Conservation (phyloP, 2,113 vertebrate genomes). For the Syrmaticus mikado region DNA sequence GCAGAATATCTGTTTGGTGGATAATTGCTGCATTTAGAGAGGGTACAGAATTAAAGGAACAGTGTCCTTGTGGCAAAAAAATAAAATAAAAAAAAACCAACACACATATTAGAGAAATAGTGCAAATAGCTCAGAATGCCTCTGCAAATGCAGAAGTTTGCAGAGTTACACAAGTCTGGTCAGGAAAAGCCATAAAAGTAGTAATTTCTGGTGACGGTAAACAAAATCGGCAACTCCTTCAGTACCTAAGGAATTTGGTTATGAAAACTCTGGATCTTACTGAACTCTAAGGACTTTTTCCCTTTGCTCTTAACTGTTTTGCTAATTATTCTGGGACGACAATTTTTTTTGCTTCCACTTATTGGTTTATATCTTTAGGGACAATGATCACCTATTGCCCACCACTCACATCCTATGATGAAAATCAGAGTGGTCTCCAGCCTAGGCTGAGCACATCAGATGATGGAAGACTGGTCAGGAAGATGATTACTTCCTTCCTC, state of each 20-base stretch:
- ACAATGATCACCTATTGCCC: neutral
- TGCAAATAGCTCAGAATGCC: constrained; percentile 9
- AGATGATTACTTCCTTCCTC: neutral
- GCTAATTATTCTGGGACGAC: neutral
- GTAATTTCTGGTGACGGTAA: neutral
- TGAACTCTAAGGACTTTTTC: neutral
- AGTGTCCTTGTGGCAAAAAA: constrained; percentile 20
- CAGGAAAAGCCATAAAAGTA: neutral
- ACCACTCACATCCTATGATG: rapidly evolving
- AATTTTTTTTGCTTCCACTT: neutral
- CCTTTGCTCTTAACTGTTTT: neutral
- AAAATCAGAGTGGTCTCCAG: neutral
- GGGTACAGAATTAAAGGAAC: constrained; percentile 33
- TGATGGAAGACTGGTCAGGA: neutral
- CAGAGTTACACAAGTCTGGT: neutral
- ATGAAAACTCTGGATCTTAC: neutral
- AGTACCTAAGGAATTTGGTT: neutral
- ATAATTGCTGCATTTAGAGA: constrained; percentile 49
- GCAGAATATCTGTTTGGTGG: constrained; percentile 23
- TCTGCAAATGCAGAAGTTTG: neutral
- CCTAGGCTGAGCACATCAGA: neutral
- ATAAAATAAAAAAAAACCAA: neutral
- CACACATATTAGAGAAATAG: neutral
- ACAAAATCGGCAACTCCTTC: neutral
- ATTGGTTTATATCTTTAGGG: neutral